Conservation (phyloP, 1,140 invertebrate species). For the Drosophila burlai region DNA sequence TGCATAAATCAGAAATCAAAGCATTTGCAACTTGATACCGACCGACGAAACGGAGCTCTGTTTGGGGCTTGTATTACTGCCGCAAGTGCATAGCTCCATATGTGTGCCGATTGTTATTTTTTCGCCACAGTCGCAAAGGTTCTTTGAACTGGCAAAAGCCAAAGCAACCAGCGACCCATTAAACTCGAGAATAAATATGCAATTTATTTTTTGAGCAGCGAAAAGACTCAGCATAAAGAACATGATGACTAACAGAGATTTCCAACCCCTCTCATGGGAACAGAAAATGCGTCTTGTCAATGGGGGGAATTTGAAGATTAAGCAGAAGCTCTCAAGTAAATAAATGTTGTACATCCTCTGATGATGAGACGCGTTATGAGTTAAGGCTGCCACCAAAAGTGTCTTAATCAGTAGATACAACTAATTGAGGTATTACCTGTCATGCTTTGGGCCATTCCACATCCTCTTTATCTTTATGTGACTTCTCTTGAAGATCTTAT, state of each 20-base stretch:
- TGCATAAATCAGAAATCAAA: constrained; percentile 44
- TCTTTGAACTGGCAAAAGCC: constrained; percentile 26
- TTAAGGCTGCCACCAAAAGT: constrained; percentile 1
- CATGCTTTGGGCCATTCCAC: constrained; percentile 1
- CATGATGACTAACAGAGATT: constrained; percentile 2
- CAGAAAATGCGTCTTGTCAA: not conserved
- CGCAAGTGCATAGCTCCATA: constrained; percentile 4
- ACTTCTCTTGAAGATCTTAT: constrained; percentile 32
- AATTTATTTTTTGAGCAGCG: constrained; percentile 3
- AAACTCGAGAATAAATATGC: constrained; percentile 18
- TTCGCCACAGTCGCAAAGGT: constrained; percentile 20
- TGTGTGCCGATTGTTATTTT: constrained; percentile 13
- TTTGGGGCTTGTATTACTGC: constrained; percentile 28
- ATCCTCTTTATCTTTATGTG: constrained; percentile 28
- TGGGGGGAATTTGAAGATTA: not conserved
- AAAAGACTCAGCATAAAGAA: constrained; percentile 3
- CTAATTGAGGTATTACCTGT: not conserved
- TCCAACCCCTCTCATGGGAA: not conserved
- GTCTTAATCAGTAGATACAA: not conserved
- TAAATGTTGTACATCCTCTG: not conserved
- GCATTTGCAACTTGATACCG: constrained; percentile 26
- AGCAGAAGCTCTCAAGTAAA: not conserved
- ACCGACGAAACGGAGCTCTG: constrained; percentile 16
- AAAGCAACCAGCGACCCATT: constrained; percentile 4
- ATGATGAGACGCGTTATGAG: not conserved